These are phyloP conservation scores for Daphoenositta chrysoptera DNA, from an alignment of 2,113 vertebrate genomes.

Conservation along the genomic window DNA sequence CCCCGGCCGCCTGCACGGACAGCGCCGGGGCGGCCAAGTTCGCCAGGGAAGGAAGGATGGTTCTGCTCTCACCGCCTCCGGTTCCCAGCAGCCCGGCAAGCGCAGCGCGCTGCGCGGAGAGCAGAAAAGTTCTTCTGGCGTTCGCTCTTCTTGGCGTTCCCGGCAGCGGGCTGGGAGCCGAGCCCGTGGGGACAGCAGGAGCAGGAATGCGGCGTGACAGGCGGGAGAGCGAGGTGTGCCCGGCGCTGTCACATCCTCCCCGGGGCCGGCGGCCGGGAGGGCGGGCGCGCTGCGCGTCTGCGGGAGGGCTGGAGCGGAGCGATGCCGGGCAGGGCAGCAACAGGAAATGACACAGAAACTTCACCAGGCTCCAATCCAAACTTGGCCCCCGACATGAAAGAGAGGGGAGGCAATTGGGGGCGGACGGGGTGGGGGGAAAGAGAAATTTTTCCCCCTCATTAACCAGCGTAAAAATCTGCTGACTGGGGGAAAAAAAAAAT, in stretches of 20 bases:
- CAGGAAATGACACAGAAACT: conserved; percentile 79
- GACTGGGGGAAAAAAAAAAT: neutral
- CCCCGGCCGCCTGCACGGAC: neutral
- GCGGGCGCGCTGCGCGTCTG: neutral
- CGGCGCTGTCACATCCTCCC: conserved; percentile 17
- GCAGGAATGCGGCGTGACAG: conserved; percentile 69
- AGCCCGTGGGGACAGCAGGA: neutral
- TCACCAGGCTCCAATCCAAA: conserved; percentile 65
- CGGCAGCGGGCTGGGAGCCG: neutral
- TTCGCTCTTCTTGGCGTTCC: neutral
- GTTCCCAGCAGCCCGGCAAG: neutral
- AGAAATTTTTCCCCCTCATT: neutral
- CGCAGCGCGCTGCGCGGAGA: neutral
- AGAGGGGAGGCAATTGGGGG: neutral
- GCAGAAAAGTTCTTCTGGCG: neutral
- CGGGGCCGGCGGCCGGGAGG: neutral
- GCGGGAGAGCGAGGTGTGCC: conserved; percentile 21
- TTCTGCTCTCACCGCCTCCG: neutral
- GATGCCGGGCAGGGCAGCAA: conserved; percentile 58
- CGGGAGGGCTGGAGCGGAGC: conserved; percentile 8
- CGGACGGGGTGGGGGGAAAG: neutral
- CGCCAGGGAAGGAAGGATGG: neutral
- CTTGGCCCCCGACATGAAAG: conserved; percentile 47
- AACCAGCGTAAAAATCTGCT: conserved; percentile 45
- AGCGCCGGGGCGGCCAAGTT: neutral